Conservation (phyloP, 1,140 invertebrate genomes). For the Andrena cerasifolii region DNA sequence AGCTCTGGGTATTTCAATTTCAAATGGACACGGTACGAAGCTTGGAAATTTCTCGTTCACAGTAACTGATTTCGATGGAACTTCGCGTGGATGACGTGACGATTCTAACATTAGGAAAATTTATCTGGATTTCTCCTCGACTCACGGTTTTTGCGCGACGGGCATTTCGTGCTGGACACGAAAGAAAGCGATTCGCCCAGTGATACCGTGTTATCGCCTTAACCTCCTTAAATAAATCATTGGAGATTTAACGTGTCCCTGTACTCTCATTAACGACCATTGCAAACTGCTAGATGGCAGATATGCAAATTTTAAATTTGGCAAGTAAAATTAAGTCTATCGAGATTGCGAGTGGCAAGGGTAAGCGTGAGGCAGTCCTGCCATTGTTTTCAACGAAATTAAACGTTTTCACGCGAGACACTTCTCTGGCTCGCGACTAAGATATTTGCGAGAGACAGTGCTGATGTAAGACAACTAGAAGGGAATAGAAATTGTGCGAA, state of each 20-base stretch:
- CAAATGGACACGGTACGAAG: neutral
- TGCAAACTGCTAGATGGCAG: constrained; percentile 5
- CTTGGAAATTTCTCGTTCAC: neutral
- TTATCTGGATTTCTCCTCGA: neutral
- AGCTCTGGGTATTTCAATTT: neutral
- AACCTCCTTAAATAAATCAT: constrained; percentile 46
- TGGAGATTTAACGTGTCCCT: constrained; percentile 24
- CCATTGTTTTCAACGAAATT: neutral
- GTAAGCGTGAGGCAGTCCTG: neutral
- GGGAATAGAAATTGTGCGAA: too few species aligned
- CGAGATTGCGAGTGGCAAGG: neutral
- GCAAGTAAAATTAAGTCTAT: neutral
- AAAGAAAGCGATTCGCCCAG: constrained; percentile 33
- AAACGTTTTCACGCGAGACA: too few species aligned
- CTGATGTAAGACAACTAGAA: too few species aligned
- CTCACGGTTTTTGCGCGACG: constrained; percentile 11
- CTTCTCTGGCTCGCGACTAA: too few species aligned
- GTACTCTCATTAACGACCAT: constrained; percentile 5
- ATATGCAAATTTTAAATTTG: constrained; percentile 1
- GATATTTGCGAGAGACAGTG: too few species aligned
- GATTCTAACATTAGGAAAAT: neutral
- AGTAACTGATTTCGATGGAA: neutral
- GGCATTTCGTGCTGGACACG: constrained; percentile 42
- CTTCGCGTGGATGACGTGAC: too few species aligned
- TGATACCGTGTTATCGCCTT: constrained; percentile 48